Base-by-base conservation (phyloP, 2,113 vertebrate species). In the Perognathus longimembris region DNA sequence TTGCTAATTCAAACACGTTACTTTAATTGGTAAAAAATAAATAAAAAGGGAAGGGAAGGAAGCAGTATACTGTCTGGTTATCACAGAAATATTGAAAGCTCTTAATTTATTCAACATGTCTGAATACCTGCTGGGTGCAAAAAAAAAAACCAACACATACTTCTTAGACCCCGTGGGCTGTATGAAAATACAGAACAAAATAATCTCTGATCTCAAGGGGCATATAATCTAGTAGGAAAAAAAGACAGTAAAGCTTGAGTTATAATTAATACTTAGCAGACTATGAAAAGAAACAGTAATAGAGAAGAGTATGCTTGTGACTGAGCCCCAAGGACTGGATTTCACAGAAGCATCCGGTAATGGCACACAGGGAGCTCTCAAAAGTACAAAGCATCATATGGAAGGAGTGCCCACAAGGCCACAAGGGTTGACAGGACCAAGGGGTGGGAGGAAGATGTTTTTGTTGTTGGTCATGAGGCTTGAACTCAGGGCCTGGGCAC, bases 11-110 rank as follows among this genome's bases (percentile, higher is more conserved):
- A n/a, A n/a, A n/a, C n/a, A n/a, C n/a, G n/a, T n/a, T n/a, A n/a
- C n/a, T n/a, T n/a, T n/a, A n/a, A n/a, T n/a, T n/a, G n/a, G n/a
- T n/a, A n/a, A n/a, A n/a, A n/a, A n/a, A n/a, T n/a, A n/a, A 89
- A 75, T 30, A 67, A 54, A 42, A 88, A 67, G 64, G 71, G 38
- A 74, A 21, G 21, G 80, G 84, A 45, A 82, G 24, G 24, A 80
- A 76, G 40, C 24, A 32, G 38, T 57, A 40, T 32, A 21, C 75
- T 73, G 63, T 73, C 7, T 42, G 75, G 32, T 14, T 36, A 30
- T 70, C 84, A 89, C 1, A 74, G 64, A 92, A 81, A 77, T 63
- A 80, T 24, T 74, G 34, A 70, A 80, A 50, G 30, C 42, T 86
- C 50, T 92, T 40, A 75, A 70, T 50, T 80, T 81, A 88, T 85